Percentiles rank a stretch among this genome's conserved stretches.
phyloP scores from a whole-genome alignment of 2,113 vertebrate species.

The Stomatorhinus ivindoensis region DNA sequence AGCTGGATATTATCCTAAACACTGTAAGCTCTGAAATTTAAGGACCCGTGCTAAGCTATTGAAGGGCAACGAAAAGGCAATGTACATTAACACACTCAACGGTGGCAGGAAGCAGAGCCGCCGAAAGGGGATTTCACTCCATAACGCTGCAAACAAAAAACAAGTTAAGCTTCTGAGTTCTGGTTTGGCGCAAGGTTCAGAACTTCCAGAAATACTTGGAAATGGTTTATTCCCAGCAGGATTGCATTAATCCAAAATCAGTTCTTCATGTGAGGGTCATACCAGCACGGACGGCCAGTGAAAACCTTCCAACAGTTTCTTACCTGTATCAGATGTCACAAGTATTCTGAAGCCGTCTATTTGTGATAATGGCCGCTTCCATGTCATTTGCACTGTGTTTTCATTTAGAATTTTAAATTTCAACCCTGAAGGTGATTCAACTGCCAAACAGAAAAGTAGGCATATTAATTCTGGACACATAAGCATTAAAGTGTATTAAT shows the following conservation, averaged over 20 bases:
- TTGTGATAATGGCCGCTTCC: slow-evolving; percentile 67
- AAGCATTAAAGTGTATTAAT: slow-evolving; percentile 33
- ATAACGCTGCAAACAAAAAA: background rate
- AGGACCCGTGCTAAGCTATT: background rate
- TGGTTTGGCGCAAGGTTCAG: background rate
- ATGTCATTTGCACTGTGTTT: slow-evolving; percentile 87
- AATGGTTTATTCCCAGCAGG: background rate
- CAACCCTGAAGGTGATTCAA: slow-evolving; percentile 83
- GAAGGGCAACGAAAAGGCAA: background rate
- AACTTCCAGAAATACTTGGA: background rate
- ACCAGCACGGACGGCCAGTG: background rate
- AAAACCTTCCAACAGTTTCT: slow-evolving; percentile 37
- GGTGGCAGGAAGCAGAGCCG: background rate
- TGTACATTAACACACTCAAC: background rate
- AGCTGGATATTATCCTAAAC: background rate
- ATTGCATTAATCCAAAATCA: background rate
- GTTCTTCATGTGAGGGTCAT: background rate
- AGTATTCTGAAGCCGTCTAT: slow-evolving; percentile 86
- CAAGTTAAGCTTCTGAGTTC: background rate
- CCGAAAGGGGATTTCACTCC: background rate
- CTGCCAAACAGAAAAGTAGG: slow-evolving; percentile 62
- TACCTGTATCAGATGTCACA: slow-evolving; percentile 77
- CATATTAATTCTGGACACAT: slow-evolving; percentile 39
- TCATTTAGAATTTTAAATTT: slow-evolving; percentile 95
- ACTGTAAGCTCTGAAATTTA: background rate